A percentile compares a stretch with the other conserved stretches of the same genome.
These are phyloP conservation scores for Amniataba percoides DNA, from an alignment of 2,797 vertebrate species.

Conservation along the genomic window DNA sequence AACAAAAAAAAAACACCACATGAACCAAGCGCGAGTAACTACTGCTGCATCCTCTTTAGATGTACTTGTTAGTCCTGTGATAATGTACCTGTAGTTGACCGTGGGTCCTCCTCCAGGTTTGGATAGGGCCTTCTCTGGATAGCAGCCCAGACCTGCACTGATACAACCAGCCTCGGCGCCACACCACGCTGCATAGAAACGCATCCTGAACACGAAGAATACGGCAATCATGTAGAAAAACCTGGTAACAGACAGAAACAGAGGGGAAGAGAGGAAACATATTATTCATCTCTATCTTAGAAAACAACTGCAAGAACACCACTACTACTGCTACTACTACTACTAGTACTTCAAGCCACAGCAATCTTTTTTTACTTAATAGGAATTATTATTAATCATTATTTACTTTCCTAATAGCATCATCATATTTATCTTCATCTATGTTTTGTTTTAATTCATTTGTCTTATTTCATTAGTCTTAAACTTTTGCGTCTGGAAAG, in stretches of 20 bases:
- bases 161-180: conserved; percentile 91
- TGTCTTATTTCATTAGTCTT: background rate
- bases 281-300: background rate
- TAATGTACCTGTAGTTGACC: conserved; percentile 84
- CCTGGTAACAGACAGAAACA: conserved; percentile 63
- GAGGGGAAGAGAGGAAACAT: background rate
- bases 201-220: conserved; percentile 95
- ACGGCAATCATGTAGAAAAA: conserved; percentile 92
- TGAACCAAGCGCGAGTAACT: background rate
- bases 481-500: background rate
- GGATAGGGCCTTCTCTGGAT: conserved; percentile 88
- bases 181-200: conserved; percentile 94
- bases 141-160: conserved; percentile 92
- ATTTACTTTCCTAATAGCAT: background rate
- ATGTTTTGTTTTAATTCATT: background rate
- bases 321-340: too few species aligned
- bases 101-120: conserved; percentile 92
- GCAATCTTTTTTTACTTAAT: background rate
- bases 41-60: background rate
- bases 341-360: too few species aligned
- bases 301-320: background rate
- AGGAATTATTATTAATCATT: background rate
- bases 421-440: too few species aligned
- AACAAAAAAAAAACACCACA: background rate
- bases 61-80: background rate